Base-by-base conservation (phyloP, 2,888 invertebrate species). In the Scrobipalpa costella region DNA sequence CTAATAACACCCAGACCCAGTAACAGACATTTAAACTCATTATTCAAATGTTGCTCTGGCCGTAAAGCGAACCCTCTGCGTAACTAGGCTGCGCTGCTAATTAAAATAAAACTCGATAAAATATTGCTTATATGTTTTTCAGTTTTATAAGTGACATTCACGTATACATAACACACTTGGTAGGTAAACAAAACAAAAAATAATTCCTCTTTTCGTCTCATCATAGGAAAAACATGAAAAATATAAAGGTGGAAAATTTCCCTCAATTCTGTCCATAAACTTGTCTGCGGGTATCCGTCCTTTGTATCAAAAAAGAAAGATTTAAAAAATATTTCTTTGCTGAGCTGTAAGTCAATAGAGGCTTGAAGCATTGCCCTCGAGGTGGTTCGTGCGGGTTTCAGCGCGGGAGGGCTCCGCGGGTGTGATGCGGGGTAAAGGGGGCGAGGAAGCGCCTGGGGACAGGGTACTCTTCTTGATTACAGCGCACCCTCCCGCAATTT, bases 391-490 rank as follows among this genome's bases (percentile, higher is more conserved):
- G 73, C 75, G 75, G 75, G 78, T 73, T 72, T 79, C 75, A 76
- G 73, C 72, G 73, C 27, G 67, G 72, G 72, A 68, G 72, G 70
- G 19, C 9, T 50, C 11, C 34, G 55, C n/a, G 55, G 34, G 2
- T 15, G 34, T 21, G 55, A 0, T 34, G 70, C 66, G 72, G 65
- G 73, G 73, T 66, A 77, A 73, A 70, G 69, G 73, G 19, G 71
- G 69, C 67, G 71, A 70, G 79, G 75, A 73, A 71, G 81, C 79
- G 86, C 83, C 88, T 83, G 73, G 90, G 91, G 91, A 90, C 89
- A 86, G 79, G 84, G 86, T 91, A 92, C 92, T 92, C 91, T 90
- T 88, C 91, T 92, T 92, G 92, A 92, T 92, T 92, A 92, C 90
- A 83, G 85, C 81, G 79, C 84, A 74, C 84, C 84, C 83, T 80